These are phyloP conservation scores for Scaptomyza flava DNA, from an alignment of 2,888 invertebrate species.

Conservation along the genomic window DNA sequence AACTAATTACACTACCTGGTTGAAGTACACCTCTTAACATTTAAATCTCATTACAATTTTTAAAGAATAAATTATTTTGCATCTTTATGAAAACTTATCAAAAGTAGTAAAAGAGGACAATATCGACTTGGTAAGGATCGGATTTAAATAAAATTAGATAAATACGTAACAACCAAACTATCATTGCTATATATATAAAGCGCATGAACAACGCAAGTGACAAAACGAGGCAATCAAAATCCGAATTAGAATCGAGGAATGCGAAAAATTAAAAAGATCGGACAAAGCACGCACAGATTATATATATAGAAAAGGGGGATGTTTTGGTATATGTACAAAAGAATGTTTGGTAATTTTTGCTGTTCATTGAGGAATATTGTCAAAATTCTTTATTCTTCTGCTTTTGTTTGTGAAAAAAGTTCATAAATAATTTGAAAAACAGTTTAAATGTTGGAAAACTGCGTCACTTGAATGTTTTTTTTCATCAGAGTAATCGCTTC, in stretches of 20 bases:
- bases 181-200: not conserved
- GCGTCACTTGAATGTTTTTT: constrained; percentile 3
- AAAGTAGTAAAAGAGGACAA: too few species aligned
- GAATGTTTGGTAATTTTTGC: constrained; percentile 7
- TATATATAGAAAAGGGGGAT: not conserved
- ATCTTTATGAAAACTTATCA: too few species aligned
- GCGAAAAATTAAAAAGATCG: constrained; percentile 5
- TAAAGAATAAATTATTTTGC: not conserved
- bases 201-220: constrained; percentile 11
- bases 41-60: not conserved
- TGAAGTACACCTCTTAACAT: not conserved
- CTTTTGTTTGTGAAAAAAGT: constrained; percentile 54
- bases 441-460: constrained; percentile 23
- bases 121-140: too few species aligned
- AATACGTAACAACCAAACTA: not conserved
- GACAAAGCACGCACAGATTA: constrained; percentile 7
- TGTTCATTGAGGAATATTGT: constrained; percentile 71
- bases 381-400: constrained; percentile 22
- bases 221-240: constrained; percentile 50
- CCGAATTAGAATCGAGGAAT: constrained; percentile 17
- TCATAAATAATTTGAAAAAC: constrained; percentile 41
- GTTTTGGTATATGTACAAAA: not conserved
- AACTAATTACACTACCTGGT: not conserved
- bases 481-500: constrained; percentile 34
- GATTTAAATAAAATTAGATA: too few species aligned